Conservation (phyloP, 2,113 vertebrate species). For the Speoplatyrhinus poulsoni region DNA sequence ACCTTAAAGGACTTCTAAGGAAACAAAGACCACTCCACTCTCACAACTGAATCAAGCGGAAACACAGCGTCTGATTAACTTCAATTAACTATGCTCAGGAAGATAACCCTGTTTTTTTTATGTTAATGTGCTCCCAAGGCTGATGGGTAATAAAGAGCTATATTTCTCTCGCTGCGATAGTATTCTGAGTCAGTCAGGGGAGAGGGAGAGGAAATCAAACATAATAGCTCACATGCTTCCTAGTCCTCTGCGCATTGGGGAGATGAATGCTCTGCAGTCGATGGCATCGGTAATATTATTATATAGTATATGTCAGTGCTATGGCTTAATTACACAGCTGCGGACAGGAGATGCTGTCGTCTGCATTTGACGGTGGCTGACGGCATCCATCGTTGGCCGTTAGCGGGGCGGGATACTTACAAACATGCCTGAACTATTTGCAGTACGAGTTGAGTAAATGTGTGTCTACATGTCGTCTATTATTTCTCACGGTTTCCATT, state of each 20-base stretch:
- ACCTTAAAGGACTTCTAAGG: slow-evolving; percentile 65
- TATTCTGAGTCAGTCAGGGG: slow-evolving; percentile 42
- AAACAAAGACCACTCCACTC: slow-evolving; percentile 65
- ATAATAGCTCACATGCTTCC: slow-evolving; percentile 40
- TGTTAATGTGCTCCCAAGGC: slow-evolving; percentile 48
- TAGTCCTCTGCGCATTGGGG: slow-evolving; percentile 29
- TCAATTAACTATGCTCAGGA: slow-evolving; percentile 68
- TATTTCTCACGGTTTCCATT: slow-evolving; percentile 27
- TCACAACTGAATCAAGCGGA: slow-evolving; percentile 37
- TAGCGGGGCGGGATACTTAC: slow-evolving; percentile 42
- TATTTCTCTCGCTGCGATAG: slow-evolving; percentile 35
- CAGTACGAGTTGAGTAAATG: slow-evolving; percentile 4
- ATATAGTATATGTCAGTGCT: slow-evolving; percentile 57
- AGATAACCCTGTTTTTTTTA: slow-evolving; percentile 47
- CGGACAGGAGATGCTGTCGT: slow-evolving; percentile 37
- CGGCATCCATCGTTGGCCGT: slow-evolving; percentile 46
- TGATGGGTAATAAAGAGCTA: slow-evolving; percentile 46
- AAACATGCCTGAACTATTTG: slow-evolving; percentile 31
- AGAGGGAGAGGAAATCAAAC: slow-evolving; percentile 56
- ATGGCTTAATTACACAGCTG: slow-evolving; percentile 64
- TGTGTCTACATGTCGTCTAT: slow-evolving; percentile 31
- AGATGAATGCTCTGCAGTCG: slow-evolving; percentile 64
- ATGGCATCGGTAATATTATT: slow-evolving; percentile 54
- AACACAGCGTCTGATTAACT: slow-evolving; percentile 72
- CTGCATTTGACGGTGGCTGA: slow-evolving; percentile 28